Conservation (phyloP, 2,797 vertebrate species). For the Eremophila alpestris region DNA sequence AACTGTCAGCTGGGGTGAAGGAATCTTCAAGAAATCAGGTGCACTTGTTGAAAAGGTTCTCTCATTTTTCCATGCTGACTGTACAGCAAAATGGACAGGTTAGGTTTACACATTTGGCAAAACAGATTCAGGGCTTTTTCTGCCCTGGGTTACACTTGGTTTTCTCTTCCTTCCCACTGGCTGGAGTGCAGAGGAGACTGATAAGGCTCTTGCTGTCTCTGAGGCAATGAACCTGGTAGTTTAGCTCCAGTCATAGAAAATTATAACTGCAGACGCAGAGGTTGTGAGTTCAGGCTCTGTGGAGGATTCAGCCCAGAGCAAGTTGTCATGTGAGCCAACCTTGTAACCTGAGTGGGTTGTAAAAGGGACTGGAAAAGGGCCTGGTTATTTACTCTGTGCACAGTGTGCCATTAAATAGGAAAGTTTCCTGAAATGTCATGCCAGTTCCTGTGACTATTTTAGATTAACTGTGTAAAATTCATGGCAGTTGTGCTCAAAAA, state of each 20-base stretch:
- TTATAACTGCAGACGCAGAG: not conserved
- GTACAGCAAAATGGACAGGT: not conserved
- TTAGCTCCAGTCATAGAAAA: not conserved
- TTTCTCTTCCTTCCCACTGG: not conserved
- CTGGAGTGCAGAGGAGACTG: not conserved
- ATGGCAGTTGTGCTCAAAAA: not conserved
- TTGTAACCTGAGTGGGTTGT: not conserved
- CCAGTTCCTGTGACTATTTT: not conserved
- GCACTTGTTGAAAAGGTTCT: not conserved
- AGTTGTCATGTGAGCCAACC: not conserved
- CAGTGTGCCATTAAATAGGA: not conserved
- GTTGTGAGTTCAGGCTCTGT: not conserved
- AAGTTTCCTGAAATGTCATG: slow-evolving; percentile 14
- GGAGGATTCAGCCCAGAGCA: not conserved
- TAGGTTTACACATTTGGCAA: not conserved
- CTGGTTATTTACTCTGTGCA: not conserved
- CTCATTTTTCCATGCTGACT: not conserved
- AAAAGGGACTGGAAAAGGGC: not conserved
- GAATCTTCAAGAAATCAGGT: not conserved
- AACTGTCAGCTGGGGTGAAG: not conserved
- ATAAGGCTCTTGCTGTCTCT: not conserved
- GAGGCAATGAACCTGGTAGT: not conserved
- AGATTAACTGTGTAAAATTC: not conserved
- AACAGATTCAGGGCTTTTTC: not conserved
- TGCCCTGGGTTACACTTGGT: not conserved